Conservation (phyloP, 2,888 invertebrate species). For the Chesias legatella region DNA sequence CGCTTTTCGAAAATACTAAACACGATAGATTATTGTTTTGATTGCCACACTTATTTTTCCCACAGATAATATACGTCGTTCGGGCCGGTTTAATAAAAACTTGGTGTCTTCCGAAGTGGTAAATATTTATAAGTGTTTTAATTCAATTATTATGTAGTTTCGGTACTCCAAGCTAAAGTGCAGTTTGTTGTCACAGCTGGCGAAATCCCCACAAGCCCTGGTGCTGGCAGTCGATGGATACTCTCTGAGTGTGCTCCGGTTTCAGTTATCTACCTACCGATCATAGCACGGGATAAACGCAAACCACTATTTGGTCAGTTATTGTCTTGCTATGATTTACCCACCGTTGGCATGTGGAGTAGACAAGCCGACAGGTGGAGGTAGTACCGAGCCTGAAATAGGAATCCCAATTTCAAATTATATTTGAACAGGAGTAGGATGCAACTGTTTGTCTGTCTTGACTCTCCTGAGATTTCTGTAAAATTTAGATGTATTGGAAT, state of each 20-base stretch:
- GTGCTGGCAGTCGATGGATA: slow-evolving; percentile 62
- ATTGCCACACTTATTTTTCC: slow-evolving; percentile 1
- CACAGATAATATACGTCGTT: slow-evolving; percentile 45
- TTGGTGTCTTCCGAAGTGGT: slow-evolving; percentile 55
- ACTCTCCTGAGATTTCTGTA: too few relatives aligned
- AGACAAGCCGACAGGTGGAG: slow-evolving; percentile 38
- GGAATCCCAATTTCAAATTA: slow-evolving; percentile 15
- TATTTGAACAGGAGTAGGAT: too few relatives aligned
- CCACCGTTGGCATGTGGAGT: slow-evolving; percentile 39
- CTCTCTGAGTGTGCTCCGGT: slow-evolving; percentile 56
- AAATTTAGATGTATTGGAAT: slow-evolving; percentile 5
- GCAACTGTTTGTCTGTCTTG: too few relatives aligned
- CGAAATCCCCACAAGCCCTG: slow-evolving; percentile 46
- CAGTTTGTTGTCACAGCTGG: slow-evolving; percentile 58
- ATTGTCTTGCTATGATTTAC: slow-evolving; percentile 43
- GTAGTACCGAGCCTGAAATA: slow-evolving; percentile 18
- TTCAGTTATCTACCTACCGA: slow-evolving; percentile 34
- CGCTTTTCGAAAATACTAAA: too few relatives aligned
- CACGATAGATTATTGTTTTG: too few relatives aligned
- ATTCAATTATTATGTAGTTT: background rate
- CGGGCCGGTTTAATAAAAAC: slow-evolving; percentile 52
- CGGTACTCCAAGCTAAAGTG: slow-evolving; percentile 20
- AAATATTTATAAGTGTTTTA: slow-evolving; percentile 17
- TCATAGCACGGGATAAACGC: slow-evolving; percentile 42
- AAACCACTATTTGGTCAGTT: slow-evolving; percentile 27